These are phyloP conservation scores for Leptatherina wallacei DNA, from an alignment of 2,797 vertebrate species.

Conservation along the genomic window DNA sequence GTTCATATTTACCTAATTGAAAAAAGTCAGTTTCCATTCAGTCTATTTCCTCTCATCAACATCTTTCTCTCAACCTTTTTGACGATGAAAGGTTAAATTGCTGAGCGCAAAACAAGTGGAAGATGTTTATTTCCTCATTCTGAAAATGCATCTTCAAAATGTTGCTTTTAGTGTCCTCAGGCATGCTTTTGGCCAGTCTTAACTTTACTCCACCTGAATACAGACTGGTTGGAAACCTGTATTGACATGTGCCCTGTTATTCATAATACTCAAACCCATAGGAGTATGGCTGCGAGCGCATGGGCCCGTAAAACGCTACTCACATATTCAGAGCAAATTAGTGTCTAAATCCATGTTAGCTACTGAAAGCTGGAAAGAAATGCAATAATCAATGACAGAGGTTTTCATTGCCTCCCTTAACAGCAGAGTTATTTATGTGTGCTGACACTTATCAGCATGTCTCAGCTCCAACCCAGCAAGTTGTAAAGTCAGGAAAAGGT, in stretches of 20 bases:
- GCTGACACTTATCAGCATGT: conserved; percentile 43
- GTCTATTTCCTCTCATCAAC: neutral
- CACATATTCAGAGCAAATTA: conserved; percentile 68
- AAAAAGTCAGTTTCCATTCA: conserved; percentile 17
- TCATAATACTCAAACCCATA: conserved; percentile 56
- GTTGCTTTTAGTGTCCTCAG: conserved; percentile 23
- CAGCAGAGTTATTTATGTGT: conserved; percentile 39
- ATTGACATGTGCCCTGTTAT: conserved; percentile 59
- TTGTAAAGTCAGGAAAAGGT: conserved; percentile 7
- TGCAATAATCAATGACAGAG: conserved; percentile 43
- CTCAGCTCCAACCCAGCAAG: conserved; percentile 25
- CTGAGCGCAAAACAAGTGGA: neutral
- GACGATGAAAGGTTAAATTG: conserved; percentile 6
- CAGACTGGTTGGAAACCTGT: conserved; percentile 44
- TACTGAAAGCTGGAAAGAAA: conserved; percentile 52
- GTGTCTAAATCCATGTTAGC: conserved; percentile 65
- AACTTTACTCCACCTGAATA: conserved; percentile 29
- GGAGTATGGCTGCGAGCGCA: conserved; percentile 39
- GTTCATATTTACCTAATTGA: conserved; percentile 12
- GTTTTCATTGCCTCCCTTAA: conserved; percentile 43
- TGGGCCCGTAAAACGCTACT: conserved; percentile 46
- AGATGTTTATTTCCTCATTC: conserved; percentile 33
- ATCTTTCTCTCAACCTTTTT: conserved; percentile 6
- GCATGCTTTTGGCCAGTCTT: conserved; percentile 29
- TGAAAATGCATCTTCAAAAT: conserved; percentile 18